phyloP scores from a whole-genome alignment of 2,888 invertebrate species.

The Drosophila cracens region DNA sequence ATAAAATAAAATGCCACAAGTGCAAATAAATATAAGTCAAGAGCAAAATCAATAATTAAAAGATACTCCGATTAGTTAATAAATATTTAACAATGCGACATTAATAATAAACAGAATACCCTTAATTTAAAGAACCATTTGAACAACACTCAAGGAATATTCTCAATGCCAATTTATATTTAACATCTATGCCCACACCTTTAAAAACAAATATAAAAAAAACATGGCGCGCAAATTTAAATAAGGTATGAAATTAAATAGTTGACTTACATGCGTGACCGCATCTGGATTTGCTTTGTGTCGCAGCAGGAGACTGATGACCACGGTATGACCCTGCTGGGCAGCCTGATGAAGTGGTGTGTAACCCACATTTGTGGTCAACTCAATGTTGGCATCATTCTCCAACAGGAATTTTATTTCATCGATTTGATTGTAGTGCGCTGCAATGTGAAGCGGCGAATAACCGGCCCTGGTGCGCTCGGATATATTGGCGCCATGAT shows the following conservation, averaged over 20 bases:
- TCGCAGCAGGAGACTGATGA: constrained; percentile 96
- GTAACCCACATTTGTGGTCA: constrained; percentile 92
- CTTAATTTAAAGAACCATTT: not conserved
- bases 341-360: constrained; percentile 99
- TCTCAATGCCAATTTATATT: not conserved
- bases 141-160: not conserved
- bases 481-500: constrained; percentile 91
- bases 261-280: constrained; percentile 92
- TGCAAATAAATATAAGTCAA: too few relatives aligned
- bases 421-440: constrained; percentile 97
- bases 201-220: not conserved
- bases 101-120: not conserved
- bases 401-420: constrained; percentile 96
- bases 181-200: not conserved
- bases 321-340: constrained; percentile 98
- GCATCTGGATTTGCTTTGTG: constrained; percentile 98
- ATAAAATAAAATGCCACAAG: not conserved
- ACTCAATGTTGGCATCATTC: constrained; percentile 94
- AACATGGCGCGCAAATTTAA: not conserved
- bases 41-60: too few relatives aligned
- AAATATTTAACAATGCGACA: not conserved
- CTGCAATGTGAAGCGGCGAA: constrained; percentile 98
- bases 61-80: not conserved
- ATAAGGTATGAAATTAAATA: not conserved
- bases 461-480: constrained; percentile 94